A percentile compares a stretch with the other conserved stretches of the same genome.
Conservation (phyloP, 2,113 vertebrate species). For the Caloenas nicobarica region DNA sequence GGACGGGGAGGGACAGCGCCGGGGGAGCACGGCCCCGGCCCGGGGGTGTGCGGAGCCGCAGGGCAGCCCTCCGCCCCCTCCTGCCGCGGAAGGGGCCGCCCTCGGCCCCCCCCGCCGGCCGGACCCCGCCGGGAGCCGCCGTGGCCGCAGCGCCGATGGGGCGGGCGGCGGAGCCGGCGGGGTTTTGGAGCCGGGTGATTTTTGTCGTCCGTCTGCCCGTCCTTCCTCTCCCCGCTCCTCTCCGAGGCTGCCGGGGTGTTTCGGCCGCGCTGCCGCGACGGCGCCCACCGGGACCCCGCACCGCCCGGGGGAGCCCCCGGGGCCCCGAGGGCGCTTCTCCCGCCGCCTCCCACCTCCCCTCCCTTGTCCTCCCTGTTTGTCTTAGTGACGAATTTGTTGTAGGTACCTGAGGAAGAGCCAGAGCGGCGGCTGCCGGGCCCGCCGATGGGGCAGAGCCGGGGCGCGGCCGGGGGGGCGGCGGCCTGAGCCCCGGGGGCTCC, state of each 20-base stretch:
- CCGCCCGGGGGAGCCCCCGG: not conserved
- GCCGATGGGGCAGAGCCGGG: not conserved
- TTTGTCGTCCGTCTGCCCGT: not conserved
- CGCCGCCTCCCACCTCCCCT: not conserved
- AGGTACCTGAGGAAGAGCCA: not conserved
- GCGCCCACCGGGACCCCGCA: not conserved
- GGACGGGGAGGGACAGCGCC: too few relatives aligned
- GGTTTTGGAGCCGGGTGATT: not conserved
- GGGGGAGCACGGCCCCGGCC: too few relatives aligned
- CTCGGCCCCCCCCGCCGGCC: too few relatives aligned
- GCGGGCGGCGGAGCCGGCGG: not conserved
- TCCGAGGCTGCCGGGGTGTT: not conserved
- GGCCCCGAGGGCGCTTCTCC: not conserved
- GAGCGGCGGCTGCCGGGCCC: not conserved
- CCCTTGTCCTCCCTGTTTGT: not conserved
- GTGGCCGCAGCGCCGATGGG: not conserved
- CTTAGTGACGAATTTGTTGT: slow-evolving; percentile 10
- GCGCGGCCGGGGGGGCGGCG: not conserved
- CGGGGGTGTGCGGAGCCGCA: too few relatives aligned
- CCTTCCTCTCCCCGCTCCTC: not conserved
- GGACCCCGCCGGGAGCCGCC: not conserved
- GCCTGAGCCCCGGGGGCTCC: not conserved
- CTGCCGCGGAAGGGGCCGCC: too few relatives aligned
- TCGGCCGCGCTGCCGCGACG: not conserved
- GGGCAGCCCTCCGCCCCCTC: too few relatives aligned